Conservation (phyloP, 2,797 vertebrate genomes). For the Moxostoma hubbsi region DNA sequence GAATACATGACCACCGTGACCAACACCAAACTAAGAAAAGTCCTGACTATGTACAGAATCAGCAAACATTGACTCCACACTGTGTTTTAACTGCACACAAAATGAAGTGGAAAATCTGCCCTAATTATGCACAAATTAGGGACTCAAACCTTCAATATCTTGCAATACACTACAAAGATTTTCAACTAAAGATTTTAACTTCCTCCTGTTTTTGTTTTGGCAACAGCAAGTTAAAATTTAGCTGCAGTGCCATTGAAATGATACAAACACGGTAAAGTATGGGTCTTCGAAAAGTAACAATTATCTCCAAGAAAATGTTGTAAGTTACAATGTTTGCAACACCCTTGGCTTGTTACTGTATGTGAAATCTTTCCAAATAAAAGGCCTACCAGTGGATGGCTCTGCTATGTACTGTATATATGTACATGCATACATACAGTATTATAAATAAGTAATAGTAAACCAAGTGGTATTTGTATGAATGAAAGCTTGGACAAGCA, state of each 20-base stretch:
- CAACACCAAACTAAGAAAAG: not conserved
- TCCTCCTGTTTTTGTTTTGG: no score
- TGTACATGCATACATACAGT: no score
- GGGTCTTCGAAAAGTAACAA: not conserved
- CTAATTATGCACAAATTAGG: not conserved
- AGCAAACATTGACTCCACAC: not conserved
- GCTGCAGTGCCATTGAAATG: not conserved
- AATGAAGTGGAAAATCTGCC: not conserved
- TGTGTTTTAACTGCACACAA: not conserved
- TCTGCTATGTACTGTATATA: no score
- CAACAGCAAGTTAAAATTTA: not conserved
- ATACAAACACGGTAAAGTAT: not conserved
- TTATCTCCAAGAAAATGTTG: constrained; percentile 6
- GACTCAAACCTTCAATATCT: not conserved
- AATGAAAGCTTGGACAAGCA: no score
- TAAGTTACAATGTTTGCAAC: no score
- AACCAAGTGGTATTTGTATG: no score
- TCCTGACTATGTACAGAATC: not conserved
- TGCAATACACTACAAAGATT: not conserved
- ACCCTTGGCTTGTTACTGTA: no score
- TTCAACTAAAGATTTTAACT: no score
- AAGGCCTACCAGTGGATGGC: no score
- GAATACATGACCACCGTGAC: constrained; percentile 28
- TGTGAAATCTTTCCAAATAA: no score
- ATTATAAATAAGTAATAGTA: no score